Base-by-base conservation (phyloP, 2,113 vertebrate species). In the Bubo blakistoni region DNA sequence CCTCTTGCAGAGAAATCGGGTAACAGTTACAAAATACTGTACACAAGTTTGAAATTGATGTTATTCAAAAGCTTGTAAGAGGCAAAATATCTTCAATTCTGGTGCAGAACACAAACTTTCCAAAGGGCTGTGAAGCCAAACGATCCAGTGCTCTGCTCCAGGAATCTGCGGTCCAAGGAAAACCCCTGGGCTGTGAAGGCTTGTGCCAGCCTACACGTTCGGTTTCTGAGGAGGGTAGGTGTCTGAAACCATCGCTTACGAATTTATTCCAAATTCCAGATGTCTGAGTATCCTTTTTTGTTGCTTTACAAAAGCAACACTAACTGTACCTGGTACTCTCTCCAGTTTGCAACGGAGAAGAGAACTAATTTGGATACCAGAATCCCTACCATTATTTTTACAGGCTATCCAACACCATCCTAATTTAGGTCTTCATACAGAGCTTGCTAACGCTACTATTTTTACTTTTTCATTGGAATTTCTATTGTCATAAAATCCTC, bases 401-500 rank as follows among this genome's bases (percentile, higher is more conserved):
- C 73, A 20, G 1, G 20, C 69, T 9, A 29, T 1, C 30, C 58
- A 66, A 9, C 22, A 6, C 19, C 42, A 6, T 9, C 81, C 36
- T 27, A 36, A 86, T 8, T 71, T 24, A 54, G 0, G 16, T 19
- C 17, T 49, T 38, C 57, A 9, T 30, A 11, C 16, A 3, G 7
- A 46, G 19, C 78, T 25, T 13, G 30, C 36, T 22, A 55, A 6
- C 25, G 2, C 4, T n/a, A 2, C 7, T 19, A 13, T 8, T 46
- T 57, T 80, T 20, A 61, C 59, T 98, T 98, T 92, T 95, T 98
- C 69, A 98, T 85, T 1, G 98, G 98, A 74, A 99, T 95, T 18
- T 97, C 88, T 36, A 99, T 92, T 2, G 98, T 99, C 95, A 99
- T 98, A 62, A 99, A 99, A 92, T 99, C 99, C 95, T 99, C 98